Evolutionary conservation across 2,113 vertebrate species (phyloP), one percentile per base, ranked within the genome.

Genomic region (Chiloscyllium plagiosum): DNA sequence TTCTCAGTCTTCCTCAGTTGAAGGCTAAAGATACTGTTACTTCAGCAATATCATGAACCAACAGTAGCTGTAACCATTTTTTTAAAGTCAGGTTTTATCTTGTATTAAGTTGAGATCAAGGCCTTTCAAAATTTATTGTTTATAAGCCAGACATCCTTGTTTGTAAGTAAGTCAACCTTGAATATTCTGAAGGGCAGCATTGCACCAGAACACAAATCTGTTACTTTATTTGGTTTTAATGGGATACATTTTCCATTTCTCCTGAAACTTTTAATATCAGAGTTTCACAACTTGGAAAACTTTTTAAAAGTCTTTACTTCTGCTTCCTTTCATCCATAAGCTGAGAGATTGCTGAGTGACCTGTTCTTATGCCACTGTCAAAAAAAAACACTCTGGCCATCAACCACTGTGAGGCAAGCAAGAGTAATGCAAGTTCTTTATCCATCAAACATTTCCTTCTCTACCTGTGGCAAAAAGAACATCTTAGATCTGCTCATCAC

Each of bases 11-110:
- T 61, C 52, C 87, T 29, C 52, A 90, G 87, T 52, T 90, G 52
- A 65, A 90, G 33, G 87, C 52, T 61, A 52, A 90, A 90, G 87
- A 61, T 90, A 61, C 52, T 90, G 87, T 90, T 90, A 61, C 52
- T 90, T 90, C 52, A 90, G 87, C 52, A 90, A 90, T n/a, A 90
- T 33, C 17, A 33, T 90, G 61, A 61, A 90, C 52, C 52, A 61
- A 90, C 52, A 19, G 52, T 15, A 61, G 87, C 87, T 90, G 87
- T 17, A 90, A 90, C 26, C 52, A 90, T 90, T 61, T 89, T 89
- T 90, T 52, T 50, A 3, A 87, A 87, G 50, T 33, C 52, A 33
- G 52, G 29, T 33, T 61, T 61, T 61, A 33, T 17, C 87, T 61
- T 56, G 52, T 17, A n/a, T 90, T 90, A 56, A 42, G 42, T 42